phyloP scores from a whole-genome alignment of 2,113 vertebrate genomes.

The Peucedramus taeniatus region DNA sequence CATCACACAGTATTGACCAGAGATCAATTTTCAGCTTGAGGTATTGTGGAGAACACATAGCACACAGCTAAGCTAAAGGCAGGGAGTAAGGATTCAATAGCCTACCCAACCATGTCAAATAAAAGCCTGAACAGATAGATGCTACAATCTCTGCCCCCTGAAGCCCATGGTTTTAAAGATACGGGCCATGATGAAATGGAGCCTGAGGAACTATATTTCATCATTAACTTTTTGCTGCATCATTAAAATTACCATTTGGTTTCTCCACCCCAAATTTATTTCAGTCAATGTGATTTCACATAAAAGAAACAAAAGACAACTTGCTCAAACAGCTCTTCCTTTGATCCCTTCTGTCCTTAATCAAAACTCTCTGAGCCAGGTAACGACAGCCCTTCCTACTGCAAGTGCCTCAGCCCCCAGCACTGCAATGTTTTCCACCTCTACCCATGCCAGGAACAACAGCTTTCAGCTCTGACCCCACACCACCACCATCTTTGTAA shows the following conservation, averaged over 20 bases:
- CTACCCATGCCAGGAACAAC: rapidly evolving
- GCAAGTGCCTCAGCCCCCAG: not conserved
- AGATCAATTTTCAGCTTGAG: slow-evolving; percentile 69
- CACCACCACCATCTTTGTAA: not conserved
- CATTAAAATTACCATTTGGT: not conserved
- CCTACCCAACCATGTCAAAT: slow-evolving; percentile 48
- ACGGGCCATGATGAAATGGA: not conserved
- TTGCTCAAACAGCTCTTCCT: not conserved
- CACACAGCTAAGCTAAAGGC: slow-evolving; percentile 4
- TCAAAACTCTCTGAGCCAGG: not conserved
- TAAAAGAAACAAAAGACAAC: not conserved
- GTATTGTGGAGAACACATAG: not conserved
- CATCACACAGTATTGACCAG: slow-evolving; percentile 30
- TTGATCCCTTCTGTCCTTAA: not conserved
- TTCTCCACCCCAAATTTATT: not conserved
- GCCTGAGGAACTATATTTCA: not conserved
- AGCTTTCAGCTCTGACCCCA: not conserved
- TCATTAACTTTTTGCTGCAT: not conserved
- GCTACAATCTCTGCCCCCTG: not conserved
- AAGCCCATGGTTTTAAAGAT: not conserved
- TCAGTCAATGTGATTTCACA: not conserved
- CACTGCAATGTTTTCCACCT: not conserved
- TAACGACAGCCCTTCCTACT: not conserved
- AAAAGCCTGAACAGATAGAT: slow-evolving; percentile 2
- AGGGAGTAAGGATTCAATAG: slow-evolving; percentile 34